Base-by-base conservation (phyloP, 2,797 vertebrate genomes). In the Chaetodon trifasciatus region DNA sequence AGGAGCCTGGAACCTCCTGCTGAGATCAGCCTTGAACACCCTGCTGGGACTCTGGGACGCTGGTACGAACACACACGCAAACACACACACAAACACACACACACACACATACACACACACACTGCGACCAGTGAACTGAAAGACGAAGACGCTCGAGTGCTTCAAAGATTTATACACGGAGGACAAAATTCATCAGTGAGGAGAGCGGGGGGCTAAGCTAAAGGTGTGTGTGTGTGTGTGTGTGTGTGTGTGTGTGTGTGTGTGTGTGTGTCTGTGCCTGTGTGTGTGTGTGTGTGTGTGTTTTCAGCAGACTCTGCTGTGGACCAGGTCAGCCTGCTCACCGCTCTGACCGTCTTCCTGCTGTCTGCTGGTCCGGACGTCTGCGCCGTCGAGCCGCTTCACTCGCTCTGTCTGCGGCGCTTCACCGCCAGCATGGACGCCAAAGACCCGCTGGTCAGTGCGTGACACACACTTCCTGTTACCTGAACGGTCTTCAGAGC, bases 301-400 rank as follows among this genome's bases (percentile, higher is more conserved):
- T 32, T 32, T 32, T 32, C 28, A 32, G 28, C 3, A 66, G 92
- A 85, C 46, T 55, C 73, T 24, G 92, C 86, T 6, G 88, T 94
- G 2, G 97, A 97, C 81, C 95, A 96, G 89, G 66, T 95, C 74
- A 96, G 92, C 76, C 94, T 98, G 8, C 96, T 98, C 56, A 96
- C 96, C 13, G 96, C 96, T 74, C 67, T 98, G 71, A 97, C 97
- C 16, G 81, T 98, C 71, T 98, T 98, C 91, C 90, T 97, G 90
- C 85, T 97, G 87, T 97, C 96, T 49, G 86, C 96, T 65, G 95
- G 92, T 88, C 94, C 96, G 28, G 97, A 98, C 81, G 96, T 98
- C 81, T 95, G 96, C 57, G 58, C 91, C 9, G 69, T 94, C 0
- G 93, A 96, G 82, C 95, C 95, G 69, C 94, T 98, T 89, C 96